A percentile compares a stretch with the other conserved stretches of the same genome.
These are phyloP conservation scores for Galerucella calmariensis DNA, from an alignment of 2,888 invertebrate species.

Conservation along the genomic window DNA sequence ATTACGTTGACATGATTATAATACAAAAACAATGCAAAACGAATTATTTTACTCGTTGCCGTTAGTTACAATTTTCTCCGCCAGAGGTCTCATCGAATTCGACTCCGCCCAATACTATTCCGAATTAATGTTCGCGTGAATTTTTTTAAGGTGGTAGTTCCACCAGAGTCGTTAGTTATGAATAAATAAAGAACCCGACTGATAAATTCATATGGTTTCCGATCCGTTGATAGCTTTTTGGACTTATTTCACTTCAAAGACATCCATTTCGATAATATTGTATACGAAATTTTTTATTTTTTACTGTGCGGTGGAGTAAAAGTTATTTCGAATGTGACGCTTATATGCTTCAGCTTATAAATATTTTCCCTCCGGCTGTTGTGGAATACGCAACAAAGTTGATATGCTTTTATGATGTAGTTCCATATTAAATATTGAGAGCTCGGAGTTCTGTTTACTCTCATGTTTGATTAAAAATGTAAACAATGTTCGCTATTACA, in stretches of 20 bases:
- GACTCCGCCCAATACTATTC: too few relatives aligned
- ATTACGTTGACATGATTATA: too few relatives aligned
- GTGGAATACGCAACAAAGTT: conserved; percentile 1
- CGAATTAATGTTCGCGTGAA: too few relatives aligned
- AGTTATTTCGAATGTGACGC: conserved; percentile 1
- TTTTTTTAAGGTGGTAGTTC: too few relatives aligned
- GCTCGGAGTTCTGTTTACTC: background rate
- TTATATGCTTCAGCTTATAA: conserved; percentile 2
- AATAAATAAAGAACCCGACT: too few relatives aligned
- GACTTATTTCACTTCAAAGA: background rate
- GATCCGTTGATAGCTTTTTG: too few relatives aligned
- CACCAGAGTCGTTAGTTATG: too few relatives aligned
- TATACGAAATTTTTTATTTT: background rate
- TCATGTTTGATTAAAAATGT: conserved; percentile 20
- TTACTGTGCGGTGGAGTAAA: background rate
- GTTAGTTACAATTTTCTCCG: too few relatives aligned
- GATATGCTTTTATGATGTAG: conserved; percentile 5
- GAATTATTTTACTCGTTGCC: too few relatives aligned
- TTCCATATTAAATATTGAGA: conserved; percentile 13
- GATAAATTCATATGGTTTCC: too few relatives aligned
- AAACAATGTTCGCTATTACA: conserved; percentile 22
- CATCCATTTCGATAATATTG: background rate
- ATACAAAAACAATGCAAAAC: too few relatives aligned
- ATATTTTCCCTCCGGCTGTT: background rate
- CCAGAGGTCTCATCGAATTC: too few relatives aligned